Percentiles rank a stretch among this genome's conserved stretches.
These are phyloP conservation scores for Cheilosia pagana DNA, from an alignment of 2,888 invertebrate genomes.

Conservation along the genomic window DNA sequence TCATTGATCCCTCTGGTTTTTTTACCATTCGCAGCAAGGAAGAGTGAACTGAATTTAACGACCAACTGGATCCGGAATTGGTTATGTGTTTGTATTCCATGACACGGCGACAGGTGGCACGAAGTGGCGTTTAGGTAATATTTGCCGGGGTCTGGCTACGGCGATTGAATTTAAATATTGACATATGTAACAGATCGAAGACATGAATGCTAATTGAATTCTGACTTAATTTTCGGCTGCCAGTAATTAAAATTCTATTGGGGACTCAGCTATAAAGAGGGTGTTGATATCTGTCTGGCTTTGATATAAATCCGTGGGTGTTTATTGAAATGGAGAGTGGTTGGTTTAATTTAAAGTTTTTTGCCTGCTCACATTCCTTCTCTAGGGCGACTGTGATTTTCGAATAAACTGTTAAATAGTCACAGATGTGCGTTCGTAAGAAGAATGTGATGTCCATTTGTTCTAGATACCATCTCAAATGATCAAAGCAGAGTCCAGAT, in stretches of 20 bases:
- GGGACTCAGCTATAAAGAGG: background rate
- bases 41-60: background rate
- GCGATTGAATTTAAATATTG: slow-evolving; percentile 35
- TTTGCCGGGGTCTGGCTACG: background rate
- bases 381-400: no score
- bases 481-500: no score
- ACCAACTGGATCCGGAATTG: background rate
- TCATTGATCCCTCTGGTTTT: slow-evolving; percentile 16
- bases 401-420: no score
- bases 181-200: slow-evolving; percentile 29
- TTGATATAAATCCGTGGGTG: background rate
- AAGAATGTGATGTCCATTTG: no score
- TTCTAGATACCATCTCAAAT: no score
- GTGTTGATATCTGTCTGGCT: background rate
- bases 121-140: slow-evolving; percentile 14
- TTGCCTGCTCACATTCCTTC: no score
- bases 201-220: slow-evolving; percentile 35
- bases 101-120: slow-evolving; percentile 31
- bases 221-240: background rate
- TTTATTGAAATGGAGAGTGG: background rate
- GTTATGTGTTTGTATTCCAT: slow-evolving; percentile 7
- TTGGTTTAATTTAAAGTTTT: no score
- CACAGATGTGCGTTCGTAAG: no score
- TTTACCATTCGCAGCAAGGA: background rate
- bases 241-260: slow-evolving; percentile 18